Base-by-base conservation (phyloP, 2,797 vertebrate genomes). In the Alca torda region DNA sequence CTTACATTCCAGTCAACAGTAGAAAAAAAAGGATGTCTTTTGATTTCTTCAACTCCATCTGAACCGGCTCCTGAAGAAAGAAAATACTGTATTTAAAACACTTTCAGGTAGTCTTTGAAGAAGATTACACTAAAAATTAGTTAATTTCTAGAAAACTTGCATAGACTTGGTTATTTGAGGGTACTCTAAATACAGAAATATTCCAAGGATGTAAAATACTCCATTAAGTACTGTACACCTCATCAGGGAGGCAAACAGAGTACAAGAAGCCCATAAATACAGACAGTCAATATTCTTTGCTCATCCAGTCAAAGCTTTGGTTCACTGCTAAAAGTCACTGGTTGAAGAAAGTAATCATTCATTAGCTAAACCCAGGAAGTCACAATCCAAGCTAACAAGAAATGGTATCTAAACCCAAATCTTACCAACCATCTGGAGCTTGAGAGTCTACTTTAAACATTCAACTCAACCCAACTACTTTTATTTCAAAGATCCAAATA, bases 1-100 rank as follows among this genome's bases (percentile, higher is more conserved):
- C 99, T 99, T 97, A 99, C 99, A 98, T 99, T 99, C 99, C 99
- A 99, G 98, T 99, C 99, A 97, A 99, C 99, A 93, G 99, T 99
- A 95, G 99, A 99, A 98, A 99, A 99, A 97, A 99, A 99, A 51
- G 98, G 98, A 92, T 99, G 99, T 60, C 99, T 99, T 98, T 99
- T 99, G 97, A 99, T 99, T 98, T 99, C 99, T 97, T 99, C 99
- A 97, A 99, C 99, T 37, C 99, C 99, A 95, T 99, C 99, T 64
- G 99, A 98, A 84, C 99, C 99, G 19, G 99, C 99, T 95, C 99
- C 99, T 99, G 84, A 74, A 57, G 31, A 82, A 70, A 59, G 41
- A 43, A 84, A 79, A 72, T 14, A 74, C 2, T 31, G 25, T 33
- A 73, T 57, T 90, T 80, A 75, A 68, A 39, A 87, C 19, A 46